Conservation (phyloP, 2,797 vertebrate genomes). For the Antrozous pallidus region DNA sequence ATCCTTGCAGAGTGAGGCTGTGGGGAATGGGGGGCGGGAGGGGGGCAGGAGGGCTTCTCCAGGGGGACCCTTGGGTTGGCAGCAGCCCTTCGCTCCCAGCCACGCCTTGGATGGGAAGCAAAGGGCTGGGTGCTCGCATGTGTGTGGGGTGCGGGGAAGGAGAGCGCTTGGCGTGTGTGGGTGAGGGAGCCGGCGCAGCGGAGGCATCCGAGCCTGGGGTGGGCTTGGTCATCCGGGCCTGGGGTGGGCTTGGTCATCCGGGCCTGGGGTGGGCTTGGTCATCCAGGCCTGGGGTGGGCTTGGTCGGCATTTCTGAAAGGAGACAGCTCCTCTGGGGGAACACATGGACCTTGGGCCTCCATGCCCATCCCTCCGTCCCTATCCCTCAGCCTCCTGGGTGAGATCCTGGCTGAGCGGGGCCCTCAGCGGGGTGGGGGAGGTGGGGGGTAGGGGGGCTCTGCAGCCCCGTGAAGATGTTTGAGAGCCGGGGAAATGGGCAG, state of each 20-base stretch:
- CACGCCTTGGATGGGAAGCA: background rate
- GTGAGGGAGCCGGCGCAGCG: background rate
- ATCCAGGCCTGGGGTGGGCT: background rate
- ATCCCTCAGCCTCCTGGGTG: background rate
- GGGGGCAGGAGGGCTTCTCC: background rate
- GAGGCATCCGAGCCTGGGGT: background rate
- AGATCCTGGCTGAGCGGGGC: background rate
- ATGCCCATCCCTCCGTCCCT: background rate
- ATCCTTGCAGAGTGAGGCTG: conserved; percentile 50
- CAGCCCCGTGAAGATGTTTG: background rate
- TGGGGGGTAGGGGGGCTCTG: fast-evolving
- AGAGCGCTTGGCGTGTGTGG: background rate
- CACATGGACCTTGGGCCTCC: no score
- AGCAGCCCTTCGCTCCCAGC: background rate
- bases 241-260: background rate
- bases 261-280: background rate
- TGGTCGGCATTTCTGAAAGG: background rate
- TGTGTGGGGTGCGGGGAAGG: background rate
- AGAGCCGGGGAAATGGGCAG: fast-evolving
- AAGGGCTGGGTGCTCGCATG: background rate
- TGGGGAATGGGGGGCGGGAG: background rate
- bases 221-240: background rate
- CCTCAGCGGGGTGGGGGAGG: background rate
- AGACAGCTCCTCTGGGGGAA: fast-evolving
- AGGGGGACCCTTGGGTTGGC: background rate